Conservation (phyloP, 2,113 vertebrate genomes). For the Myiozetetes cayanensis region DNA sequence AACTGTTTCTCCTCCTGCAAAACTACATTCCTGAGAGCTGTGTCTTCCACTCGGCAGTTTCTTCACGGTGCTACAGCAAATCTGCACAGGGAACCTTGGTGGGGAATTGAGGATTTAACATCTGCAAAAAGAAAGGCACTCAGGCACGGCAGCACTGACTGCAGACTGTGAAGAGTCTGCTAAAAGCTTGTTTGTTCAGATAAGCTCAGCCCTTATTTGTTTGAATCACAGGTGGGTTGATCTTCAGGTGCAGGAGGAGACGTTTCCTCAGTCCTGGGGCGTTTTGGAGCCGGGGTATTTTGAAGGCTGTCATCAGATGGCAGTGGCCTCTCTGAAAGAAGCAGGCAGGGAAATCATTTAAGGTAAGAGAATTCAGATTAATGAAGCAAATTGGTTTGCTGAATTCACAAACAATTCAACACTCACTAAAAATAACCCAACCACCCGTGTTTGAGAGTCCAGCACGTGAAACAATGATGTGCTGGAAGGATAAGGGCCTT, state of each 20-base stretch:
- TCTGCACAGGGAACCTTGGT: neutral
- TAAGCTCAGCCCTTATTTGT: neutral
- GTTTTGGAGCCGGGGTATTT: constrained; percentile 83
- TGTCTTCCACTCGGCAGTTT: neutral
- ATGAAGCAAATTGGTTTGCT: neutral
- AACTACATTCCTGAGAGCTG: neutral
- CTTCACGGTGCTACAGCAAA: neutral
- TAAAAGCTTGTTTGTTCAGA: neutral
- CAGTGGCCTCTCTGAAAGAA: constrained; percentile 77
- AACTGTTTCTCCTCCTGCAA: neutral
- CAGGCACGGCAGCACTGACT: neutral
- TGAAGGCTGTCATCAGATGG: constrained; percentile 76
- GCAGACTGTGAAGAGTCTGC: neutral
- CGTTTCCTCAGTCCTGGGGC: constrained; percentile 73
- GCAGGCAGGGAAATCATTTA: neutral
- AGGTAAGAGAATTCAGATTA: neutral
- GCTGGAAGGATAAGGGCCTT: neutral
- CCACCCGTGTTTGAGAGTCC: neutral
- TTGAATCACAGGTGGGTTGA: neutral
- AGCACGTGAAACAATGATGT: neutral
- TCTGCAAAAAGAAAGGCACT: neutral
- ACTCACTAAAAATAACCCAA: accelerated
- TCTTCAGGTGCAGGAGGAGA: neutral
- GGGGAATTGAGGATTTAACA: neutral
- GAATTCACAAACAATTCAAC: neutral